Base-by-base conservation (phyloP, 2,113 vertebrate genomes). In the Trematocara unimaculatum region DNA sequence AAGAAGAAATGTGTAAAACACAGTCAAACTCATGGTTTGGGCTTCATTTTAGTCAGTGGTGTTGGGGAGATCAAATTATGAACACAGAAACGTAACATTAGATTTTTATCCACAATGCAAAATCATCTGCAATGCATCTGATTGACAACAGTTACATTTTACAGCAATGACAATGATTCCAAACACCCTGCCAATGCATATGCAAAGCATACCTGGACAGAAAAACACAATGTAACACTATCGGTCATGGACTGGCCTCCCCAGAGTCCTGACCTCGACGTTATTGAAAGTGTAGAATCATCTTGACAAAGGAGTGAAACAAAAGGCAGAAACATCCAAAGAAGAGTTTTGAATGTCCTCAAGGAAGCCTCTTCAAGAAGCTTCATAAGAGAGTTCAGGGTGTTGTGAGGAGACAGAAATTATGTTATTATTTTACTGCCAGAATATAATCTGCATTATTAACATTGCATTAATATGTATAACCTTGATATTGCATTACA, bases 231-330 rank as follows among this genome's bases (percentile, higher is more conserved):
- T 67, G 62, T 20, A 40, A 67, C 62, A 40, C 18, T 67, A 67
- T 67, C 0, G 11, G 62, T 14, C 62, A 67, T 40, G 18, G 62
- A 67, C 18, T 2, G 18, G 33, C 33, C 33, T 20, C 62, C 62
- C 62, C 62, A 40, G 62, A 40, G 62, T 64, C 11, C 33, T 0
- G 18, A 67, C 62, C 62, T 67, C 18, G 18, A 38, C 6, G 1
- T 0, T 67, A 67, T 1, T 38, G 33, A 1, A 38, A 20, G 33
- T 1, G 62, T 20, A 38, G 33, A 13, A 38, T 0, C 33, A 38
- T 67, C 62, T 1, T 38, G 18, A 67, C 62, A 40, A 40, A 67
- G 18, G 0, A 67, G 11, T 67, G 62, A 40, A 40, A 40, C 1
- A 40, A 40, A 2, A 40, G 4, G 33, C 33, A 67, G 18, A 38